Evolutionary conservation across 2,113 vertebrate genomes (phyloP).

Genomic region (Halcyon malimbica): DNA sequence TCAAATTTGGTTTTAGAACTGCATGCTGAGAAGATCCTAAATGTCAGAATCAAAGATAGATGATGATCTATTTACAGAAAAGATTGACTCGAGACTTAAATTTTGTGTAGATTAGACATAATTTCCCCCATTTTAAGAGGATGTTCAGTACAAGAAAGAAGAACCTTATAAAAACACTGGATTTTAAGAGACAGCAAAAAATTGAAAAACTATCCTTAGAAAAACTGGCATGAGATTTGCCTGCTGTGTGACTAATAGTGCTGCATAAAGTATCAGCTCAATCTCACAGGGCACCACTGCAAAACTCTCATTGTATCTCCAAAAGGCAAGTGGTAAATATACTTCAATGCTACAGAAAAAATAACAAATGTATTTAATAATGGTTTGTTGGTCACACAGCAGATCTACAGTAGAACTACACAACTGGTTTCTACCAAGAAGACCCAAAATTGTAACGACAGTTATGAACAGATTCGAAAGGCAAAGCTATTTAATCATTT

Average conservation of each 20-base stretch:
- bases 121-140: neutral
- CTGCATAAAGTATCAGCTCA: neutral
- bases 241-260: conserved; percentile 28
- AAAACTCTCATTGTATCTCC: neutral
- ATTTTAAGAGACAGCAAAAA: conserved; percentile 5
- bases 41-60: neutral
- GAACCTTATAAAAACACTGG: neutral
- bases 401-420: neutral
- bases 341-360: neutral
- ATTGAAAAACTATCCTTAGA: neutral
- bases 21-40: neutral
- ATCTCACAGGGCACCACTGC: neutral
- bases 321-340: neutral
- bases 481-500: neutral
- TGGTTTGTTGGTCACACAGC: neutral
- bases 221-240: neutral
- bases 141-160: neutral
- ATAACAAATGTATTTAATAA: neutral
- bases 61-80: neutral
- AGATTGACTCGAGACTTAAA: neutral
- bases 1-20: neutral
- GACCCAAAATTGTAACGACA: neutral
- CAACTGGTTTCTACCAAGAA: neutral
- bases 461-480: neutral
- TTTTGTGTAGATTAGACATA: neutral